Percentiles rank a stretch among this genome's conserved stretches.
Conservation (phyloP, 2,888 invertebrate genomes). For the Sesamia inferens region DNA sequence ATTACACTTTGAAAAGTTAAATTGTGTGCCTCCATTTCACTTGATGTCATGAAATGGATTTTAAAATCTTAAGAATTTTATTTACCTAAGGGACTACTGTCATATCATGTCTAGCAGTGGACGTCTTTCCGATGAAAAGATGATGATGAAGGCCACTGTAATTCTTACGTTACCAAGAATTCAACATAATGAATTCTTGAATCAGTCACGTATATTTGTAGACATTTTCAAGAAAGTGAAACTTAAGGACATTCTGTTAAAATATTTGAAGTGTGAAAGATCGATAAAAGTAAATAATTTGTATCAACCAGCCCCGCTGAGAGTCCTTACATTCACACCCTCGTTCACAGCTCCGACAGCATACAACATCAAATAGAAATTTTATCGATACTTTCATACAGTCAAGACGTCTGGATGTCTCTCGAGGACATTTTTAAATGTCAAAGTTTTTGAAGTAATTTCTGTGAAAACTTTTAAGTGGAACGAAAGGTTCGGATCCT, state of each 20-base stretch:
- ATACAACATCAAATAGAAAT: conserved; percentile 49
- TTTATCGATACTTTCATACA: conserved; percentile 57
- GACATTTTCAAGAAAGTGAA: conserved; percentile 14
- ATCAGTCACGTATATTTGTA: conserved; percentile 11
- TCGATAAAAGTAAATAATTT: conserved; percentile 37
- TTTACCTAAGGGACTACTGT: neutral
- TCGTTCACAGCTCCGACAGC: conserved; percentile 18
- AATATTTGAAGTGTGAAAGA: conserved; percentile 27
- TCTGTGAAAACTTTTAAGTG: conserved; percentile 64
- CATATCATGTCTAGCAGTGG: too few species aligned
- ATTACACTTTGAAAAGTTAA: neutral
- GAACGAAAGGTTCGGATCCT: conserved; percentile 54
- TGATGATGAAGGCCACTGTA: neutral
- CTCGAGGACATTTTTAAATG: conserved; percentile 61
- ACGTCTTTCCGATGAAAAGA: too few species aligned
- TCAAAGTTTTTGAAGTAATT: conserved; percentile 63
- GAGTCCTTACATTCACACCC: conserved; percentile 29
- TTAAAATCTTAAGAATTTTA: neutral
- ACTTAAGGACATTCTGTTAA: neutral
- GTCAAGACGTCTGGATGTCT: conserved; percentile 26
- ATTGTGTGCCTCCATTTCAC: neutral
- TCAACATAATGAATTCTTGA: conserved; percentile 5
- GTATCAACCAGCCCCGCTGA: conserved; percentile 2
- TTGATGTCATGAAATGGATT: neutral
- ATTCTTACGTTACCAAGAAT: conserved; percentile 5